phyloP scores from a whole-genome alignment of 2,113 vertebrate species.

The Circaetus cinerascens region DNA sequence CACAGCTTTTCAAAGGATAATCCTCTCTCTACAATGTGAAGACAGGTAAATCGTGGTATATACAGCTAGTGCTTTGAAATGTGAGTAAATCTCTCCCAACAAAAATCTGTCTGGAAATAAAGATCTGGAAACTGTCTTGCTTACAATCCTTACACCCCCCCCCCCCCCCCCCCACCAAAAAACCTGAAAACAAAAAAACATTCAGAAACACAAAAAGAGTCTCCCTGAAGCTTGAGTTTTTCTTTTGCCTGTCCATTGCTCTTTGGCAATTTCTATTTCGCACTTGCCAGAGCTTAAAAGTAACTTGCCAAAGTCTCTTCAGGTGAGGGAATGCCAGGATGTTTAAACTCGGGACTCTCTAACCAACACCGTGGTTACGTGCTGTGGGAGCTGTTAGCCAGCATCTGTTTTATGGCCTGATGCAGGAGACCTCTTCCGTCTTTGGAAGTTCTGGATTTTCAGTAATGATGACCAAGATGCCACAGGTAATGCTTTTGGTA shows the following conservation, averaged over 20 bases:
- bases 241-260: neutral
- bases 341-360: neutral
- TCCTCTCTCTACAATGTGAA: neutral
- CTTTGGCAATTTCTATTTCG: neutral
- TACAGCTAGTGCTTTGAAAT: neutral
- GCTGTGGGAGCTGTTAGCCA: neutral
- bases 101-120: neutral
- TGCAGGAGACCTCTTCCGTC: neutral
- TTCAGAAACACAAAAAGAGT: neutral
- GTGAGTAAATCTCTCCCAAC: neutral
- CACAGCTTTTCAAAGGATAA: neutral
- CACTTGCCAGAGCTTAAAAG: neutral
- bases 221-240: neutral
- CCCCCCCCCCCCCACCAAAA: fast-evolving
- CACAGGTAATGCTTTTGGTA: neutral
- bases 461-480: neutral
- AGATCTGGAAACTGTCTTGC: neutral
- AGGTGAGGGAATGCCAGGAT: neutral
- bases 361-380: neutral
- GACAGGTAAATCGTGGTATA: neutral
- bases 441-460: neutral
- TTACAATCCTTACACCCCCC: neutral
- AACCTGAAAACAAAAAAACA: fast-evolving
- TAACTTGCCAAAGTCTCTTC: neutral
- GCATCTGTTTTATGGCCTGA: fast-evolving